Base-by-base conservation (phyloP, 2,888 invertebrate genomes). In the Apodemia mormo region DNA sequence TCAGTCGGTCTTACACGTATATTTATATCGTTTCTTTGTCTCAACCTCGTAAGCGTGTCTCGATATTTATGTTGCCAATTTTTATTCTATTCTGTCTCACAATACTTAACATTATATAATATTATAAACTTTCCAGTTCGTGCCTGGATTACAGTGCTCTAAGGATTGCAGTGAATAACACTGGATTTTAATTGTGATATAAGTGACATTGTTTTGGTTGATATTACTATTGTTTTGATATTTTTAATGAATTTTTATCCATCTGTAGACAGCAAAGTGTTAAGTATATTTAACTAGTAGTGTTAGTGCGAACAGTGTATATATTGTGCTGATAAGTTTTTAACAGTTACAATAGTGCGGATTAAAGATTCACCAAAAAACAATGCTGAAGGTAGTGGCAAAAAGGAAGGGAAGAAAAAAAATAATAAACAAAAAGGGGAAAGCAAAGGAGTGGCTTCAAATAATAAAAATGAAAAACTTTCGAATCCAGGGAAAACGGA, bases 341-440 rank as follows among this genome's bases (percentile, higher is more conserved):
- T 71, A 74, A 83, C 86, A 94, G 95, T 94, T 89, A 94, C 94
- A 95, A 95, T 95, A 94, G 95, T 95, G 95, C 94, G 95, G 91
- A 94, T 95, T 87, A 95, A 95, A 88, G 95, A 95, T 91, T 88
- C 94, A 78, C 89, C 93, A 82, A 94, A 94, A 85, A 94, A 87
- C 87, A 94, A 94, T 94, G 94, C 94, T 88, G 94, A 94, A 86
- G 87, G 92, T 80, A 83, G 93, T 88, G 88, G 94, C 92, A 94
- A 94, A 92, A 94, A 94, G 92, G 94, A 94, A 94, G 91, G 87
- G 89, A 95, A 95, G 90, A 94, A 94, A 93, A 95, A 95, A 91
- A 94, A 87, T 80, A 91, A 85, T 76, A 94, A 94, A 86, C 94
- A 94, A 84, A 95, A 94, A 82, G 87, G 92, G 72, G 94, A 94